Evolutionary conservation across 2,888 invertebrate genomes (phyloP), one percentile per base, ranked within the genome.

Genomic region (Callyntrura sp.): DNA sequence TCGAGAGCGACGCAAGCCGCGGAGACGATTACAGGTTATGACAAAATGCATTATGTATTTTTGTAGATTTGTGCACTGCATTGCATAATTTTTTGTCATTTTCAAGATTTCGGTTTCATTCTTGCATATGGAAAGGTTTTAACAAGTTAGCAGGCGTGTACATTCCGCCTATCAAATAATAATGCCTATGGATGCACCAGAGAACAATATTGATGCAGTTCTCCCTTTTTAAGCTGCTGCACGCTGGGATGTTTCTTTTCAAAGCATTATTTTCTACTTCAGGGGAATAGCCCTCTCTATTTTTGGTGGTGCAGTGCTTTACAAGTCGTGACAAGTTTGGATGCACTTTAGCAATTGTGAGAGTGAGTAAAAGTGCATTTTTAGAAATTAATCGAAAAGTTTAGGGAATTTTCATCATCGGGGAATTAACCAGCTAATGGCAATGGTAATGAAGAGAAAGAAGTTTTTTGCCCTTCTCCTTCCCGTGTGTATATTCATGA

Each of bases 401-500:
- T 85, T n/a, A 76, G 70, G 51, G 51, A 51, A 78, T 45, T 60
- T 65, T 55, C 78, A 51, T 87, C 57, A 87, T 48, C 5, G 62
- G 60, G 79, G 76, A 86, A 86, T 86, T 86, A 86, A 57, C 23
- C 35, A 65, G 85, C 85, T 85, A 85, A 85, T 86, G 79, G 86
- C 65, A 85, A 79, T 86, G 65, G 65, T 79, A 86, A 86, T 86
- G 85, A 55, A 57, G 45, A 68, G 35, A 6, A 35, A n/a, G 25
- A 78, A 78, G 55, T 55, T 78, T 78, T 14, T 68, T 3, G 45
- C 55, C 6, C 28, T 48, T 11, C 45, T n/a, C 14, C 12, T 45
- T 48, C 48, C 73, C 45, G 48, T 48, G 62, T 25, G 62, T 62
- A 23, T 62, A 62, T 62, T 62, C 62, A 62, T 62, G 23, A 12